These are phyloP conservation scores for Bombus superbus DNA, from an alignment of 1,140 invertebrate species.

Conservation along the genomic window DNA sequence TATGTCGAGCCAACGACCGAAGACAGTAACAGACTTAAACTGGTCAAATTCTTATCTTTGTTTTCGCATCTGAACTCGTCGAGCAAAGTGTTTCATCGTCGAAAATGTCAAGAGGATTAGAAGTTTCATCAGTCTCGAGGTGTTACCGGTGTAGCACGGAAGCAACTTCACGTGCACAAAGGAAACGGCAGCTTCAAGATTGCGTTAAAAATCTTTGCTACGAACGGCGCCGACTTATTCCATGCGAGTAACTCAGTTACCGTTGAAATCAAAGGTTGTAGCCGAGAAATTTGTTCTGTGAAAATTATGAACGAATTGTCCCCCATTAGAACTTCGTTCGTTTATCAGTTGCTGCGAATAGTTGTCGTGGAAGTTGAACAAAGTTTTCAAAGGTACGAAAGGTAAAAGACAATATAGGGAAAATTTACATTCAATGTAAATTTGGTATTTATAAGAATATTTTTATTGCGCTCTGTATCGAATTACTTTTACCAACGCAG, in stretches of 20 bases:
- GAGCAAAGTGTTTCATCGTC: slow-evolving; percentile 57
- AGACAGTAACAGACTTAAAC: slow-evolving; percentile 46
- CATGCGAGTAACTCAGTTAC: slow-evolving; percentile 37
- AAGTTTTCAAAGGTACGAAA: neutral
- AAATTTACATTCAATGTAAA: neutral
- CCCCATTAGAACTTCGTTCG: neutral
- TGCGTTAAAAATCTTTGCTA: slow-evolving; percentile 35
- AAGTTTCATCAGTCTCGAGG: slow-evolving; percentile 65
- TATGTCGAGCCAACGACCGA: neutral
- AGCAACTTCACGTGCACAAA: slow-evolving; percentile 9
- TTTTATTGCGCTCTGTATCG: too few relatives aligned
- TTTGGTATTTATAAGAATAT: neutral
- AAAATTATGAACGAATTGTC: neutral
- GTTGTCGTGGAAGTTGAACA: neutral
- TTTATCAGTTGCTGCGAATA: neutral
- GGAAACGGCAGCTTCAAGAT: slow-evolving; percentile 2
- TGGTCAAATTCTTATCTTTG: slow-evolving; percentile 49
- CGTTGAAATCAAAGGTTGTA: slow-evolving; percentile 4
- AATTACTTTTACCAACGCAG: too few relatives aligned
- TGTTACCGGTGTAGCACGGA: slow-evolving; percentile 23
- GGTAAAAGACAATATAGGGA: neutral
- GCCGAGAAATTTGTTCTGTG: neutral
- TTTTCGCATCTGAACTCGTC: slow-evolving; percentile 44
- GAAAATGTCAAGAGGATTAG: slow-evolving; percentile 64
- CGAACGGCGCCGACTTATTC: neutral